Evolutionary conservation across 2,888 invertebrate species (phyloP).

Genomic region (Tupiocoris notatus): DNA sequence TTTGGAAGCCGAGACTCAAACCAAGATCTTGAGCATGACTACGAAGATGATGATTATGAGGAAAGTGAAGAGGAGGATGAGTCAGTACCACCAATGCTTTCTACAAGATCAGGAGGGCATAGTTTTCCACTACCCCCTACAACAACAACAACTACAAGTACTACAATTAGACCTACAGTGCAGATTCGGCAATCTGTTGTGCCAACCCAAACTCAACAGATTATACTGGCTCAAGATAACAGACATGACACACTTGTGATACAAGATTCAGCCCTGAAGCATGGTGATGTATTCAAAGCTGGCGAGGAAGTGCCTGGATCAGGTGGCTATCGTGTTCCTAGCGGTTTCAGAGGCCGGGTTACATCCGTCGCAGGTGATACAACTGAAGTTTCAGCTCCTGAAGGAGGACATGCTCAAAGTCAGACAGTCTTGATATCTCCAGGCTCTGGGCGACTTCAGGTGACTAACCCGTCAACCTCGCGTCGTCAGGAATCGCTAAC

Average conservation of each 20-base stretch:
- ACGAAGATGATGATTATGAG: conserved; percentile 63
- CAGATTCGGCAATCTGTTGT: conserved; percentile 50
- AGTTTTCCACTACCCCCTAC: conserved; percentile 1
- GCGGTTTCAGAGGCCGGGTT: conserved; percentile 67
- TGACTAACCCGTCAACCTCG: conserved; percentile 1
- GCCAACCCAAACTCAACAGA: conserved; percentile 63
- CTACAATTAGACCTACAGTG: conserved; percentile 54
- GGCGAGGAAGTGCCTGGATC: conserved; percentile 68
- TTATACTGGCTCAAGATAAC: conserved; percentile 61
- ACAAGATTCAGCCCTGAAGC: conserved; percentile 59
- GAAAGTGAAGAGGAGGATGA: conserved; percentile 56
- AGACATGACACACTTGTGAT: conserved; percentile 63
- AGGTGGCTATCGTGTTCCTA: conserved; percentile 66
- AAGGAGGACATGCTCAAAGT: conserved; percentile 64
- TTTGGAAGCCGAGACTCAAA: background rate
- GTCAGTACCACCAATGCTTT: conserved; percentile 40
- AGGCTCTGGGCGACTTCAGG: conserved; percentile 56
- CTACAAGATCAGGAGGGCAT: conserved; percentile 38
- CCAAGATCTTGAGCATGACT: conserved; percentile 53
- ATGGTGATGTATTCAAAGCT: conserved; percentile 63
- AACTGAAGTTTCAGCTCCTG: conserved; percentile 58
- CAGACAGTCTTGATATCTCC: conserved; percentile 61
- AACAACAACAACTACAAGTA: conserved; percentile 51
- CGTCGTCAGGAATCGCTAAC: conserved; percentile 29
- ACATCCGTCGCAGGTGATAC: conserved; percentile 64